A percentile compares a stretch with the other conserved stretches of the same genome.
These are phyloP conservation scores for Cyanoliseus patagonus DNA, from an alignment of 2,113 vertebrate species.

Conservation along the genomic window DNA sequence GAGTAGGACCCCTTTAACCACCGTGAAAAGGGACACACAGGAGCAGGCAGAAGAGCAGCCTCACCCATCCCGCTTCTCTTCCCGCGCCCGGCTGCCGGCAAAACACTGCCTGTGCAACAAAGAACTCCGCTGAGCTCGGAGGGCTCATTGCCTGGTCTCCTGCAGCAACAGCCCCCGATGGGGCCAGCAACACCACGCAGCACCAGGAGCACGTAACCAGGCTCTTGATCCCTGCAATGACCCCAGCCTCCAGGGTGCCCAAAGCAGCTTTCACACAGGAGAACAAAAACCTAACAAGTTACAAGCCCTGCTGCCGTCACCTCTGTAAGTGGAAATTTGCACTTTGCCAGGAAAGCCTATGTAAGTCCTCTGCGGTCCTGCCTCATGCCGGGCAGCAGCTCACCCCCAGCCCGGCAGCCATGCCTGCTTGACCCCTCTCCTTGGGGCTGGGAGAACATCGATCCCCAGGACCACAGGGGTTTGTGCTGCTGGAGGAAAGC, in stretches of 20 bases:
- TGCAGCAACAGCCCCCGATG: not conserved
- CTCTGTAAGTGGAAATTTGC: not conserved
- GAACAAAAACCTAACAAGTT: not conserved
- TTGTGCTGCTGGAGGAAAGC: not conserved
- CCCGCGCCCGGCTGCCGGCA: not conserved
- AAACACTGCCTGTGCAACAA: not conserved
- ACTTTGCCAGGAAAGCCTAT: not conserved
- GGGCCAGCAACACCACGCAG: not conserved
- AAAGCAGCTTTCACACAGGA: not conserved
- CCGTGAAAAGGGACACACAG: not conserved
- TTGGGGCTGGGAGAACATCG: not conserved
- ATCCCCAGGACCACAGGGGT: not conserved
- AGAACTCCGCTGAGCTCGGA: not conserved
- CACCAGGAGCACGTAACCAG: not conserved
- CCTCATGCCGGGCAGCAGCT: not conserved
- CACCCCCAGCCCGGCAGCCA: not conserved
- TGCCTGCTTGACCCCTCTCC: not conserved
- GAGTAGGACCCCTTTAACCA: not conserved
- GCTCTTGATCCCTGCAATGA: not conserved
- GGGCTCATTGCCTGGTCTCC: not conserved
- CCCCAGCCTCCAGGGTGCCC: not conserved
- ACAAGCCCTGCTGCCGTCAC: not conserved
- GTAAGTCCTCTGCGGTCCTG: fast-evolving
- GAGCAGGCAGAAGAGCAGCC: not conserved
- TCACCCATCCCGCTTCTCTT: not conserved